These are phyloP conservation scores for Gymnothorax javanicus DNA, from an alignment of 2,797 vertebrate genomes.

Conservation along the genomic window DNA sequence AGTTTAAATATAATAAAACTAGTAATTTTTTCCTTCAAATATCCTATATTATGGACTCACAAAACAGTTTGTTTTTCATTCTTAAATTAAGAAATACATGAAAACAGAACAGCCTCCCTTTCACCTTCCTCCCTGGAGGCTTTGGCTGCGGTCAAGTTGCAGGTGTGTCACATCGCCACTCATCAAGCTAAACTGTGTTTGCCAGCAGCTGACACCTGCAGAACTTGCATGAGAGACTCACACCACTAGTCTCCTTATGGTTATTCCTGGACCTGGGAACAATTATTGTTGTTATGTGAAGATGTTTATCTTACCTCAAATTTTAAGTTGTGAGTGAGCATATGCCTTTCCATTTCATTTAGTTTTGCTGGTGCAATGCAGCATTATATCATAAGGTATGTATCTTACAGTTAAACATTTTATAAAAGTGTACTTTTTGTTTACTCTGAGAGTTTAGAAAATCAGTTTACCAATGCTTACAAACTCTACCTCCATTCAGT, in stretches of 20 bases:
- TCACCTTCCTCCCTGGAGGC: neutral
- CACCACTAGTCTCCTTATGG: neutral
- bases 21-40: neutral
- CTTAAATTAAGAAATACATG: neutral
- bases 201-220: neutral
- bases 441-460: neutral
- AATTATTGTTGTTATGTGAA: slow-evolving; percentile 22
- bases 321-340: neutral
- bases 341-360: neutral
- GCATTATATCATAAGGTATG: neutral
- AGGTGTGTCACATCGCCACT: slow-evolving; percentile 30
- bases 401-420: neutral
- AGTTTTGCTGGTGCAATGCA: neutral
- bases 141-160: slow-evolving; percentile 21
- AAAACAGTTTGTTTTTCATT: too few species aligned
- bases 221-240: slow-evolving; percentile 15
- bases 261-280: neutral
- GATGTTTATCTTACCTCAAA: slow-evolving; percentile 29
- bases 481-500: neutral
- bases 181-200: slow-evolving; percentile 12
- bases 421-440: neutral
- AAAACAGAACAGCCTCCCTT: neutral
- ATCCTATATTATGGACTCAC: neutral
- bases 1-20: neutral
- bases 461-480: neutral